A percentile compares a stretch with the other conserved stretches of the same genome.
These are phyloP conservation scores for Thinocorus orbignyianus DNA, from an alignment of 2,113 vertebrate genomes.

Conservation along the genomic window DNA sequence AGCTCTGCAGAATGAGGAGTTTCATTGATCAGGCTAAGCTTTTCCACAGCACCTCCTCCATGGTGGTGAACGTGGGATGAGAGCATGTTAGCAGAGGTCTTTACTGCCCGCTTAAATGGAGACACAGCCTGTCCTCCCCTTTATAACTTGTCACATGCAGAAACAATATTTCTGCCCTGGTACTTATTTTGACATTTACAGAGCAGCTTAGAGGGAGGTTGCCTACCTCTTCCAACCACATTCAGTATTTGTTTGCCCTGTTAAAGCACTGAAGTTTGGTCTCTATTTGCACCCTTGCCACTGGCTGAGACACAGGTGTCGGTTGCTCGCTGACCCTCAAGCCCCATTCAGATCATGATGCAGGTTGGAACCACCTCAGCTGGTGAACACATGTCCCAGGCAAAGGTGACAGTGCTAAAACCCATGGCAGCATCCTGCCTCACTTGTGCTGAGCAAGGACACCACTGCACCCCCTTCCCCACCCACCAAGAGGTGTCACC, in stretches of 20 bases:
- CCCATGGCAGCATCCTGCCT: neutral
- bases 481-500: neutral
- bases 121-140: neutral
- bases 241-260: neutral
- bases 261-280: neutral
- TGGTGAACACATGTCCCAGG: fast-evolving
- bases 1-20: neutral
- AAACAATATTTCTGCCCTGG: neutral
- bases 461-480: fast-evolving
- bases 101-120: fast-evolving
- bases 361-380: neutral
- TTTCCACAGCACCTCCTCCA: fast-evolving
- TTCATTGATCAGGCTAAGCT: neutral
- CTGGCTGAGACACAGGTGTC: neutral
- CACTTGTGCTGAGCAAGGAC: neutral
- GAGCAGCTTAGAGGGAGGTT: neutral
- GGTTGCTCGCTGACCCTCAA: fast-evolving
- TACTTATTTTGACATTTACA: neutral
- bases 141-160: neutral
- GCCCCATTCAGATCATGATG: fast-evolving
- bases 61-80: neutral
- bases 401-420: neutral
- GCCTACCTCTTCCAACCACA: neutral
- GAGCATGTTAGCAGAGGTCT: neutral
- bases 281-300: neutral